Evolutionary conservation across 92 coral and sea anemone genomes (phyloP).

Genomic region (Palythoa caribaeorum): DNA sequence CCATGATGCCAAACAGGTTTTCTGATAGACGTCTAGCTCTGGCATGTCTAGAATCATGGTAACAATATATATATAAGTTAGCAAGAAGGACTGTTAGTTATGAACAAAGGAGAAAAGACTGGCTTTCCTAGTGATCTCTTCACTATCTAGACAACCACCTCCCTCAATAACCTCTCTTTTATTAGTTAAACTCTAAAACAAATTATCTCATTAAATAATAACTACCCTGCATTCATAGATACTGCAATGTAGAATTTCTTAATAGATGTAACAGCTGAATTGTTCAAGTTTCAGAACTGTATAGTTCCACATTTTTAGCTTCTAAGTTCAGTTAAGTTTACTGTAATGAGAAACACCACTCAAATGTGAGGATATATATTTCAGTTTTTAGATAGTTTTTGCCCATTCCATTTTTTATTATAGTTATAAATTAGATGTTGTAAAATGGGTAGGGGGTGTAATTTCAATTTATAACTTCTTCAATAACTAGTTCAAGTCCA

Average conservation of each 20-base stretch:
- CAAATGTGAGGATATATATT: background rate
- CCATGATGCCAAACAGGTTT: constrained; percentile 22
- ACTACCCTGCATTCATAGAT: background rate
- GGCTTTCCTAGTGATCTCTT: too few species aligned
- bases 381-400: background rate
- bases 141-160: too few species aligned
- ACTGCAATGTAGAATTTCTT: background rate
- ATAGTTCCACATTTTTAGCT: background rate
- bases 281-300: background rate
- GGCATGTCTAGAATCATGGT: constrained; percentile 33
- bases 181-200: background rate
- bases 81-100: too few species aligned
- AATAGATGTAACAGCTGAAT: background rate
- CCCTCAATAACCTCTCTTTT: too few species aligned
- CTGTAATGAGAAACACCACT: background rate
- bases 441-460: background rate
- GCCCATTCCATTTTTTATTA: background rate
- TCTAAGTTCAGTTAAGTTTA: background rate
- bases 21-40: constrained; percentile 40
- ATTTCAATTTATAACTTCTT: background rate
- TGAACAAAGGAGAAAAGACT: too few species aligned
- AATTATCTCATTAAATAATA: too few species aligned
- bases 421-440: background rate
- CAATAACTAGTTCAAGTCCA: constrained; percentile 4
- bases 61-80: background rate